phyloP scores from a whole-genome alignment of 2,888 invertebrate species.

The Shargacucullia verbasci region DNA sequence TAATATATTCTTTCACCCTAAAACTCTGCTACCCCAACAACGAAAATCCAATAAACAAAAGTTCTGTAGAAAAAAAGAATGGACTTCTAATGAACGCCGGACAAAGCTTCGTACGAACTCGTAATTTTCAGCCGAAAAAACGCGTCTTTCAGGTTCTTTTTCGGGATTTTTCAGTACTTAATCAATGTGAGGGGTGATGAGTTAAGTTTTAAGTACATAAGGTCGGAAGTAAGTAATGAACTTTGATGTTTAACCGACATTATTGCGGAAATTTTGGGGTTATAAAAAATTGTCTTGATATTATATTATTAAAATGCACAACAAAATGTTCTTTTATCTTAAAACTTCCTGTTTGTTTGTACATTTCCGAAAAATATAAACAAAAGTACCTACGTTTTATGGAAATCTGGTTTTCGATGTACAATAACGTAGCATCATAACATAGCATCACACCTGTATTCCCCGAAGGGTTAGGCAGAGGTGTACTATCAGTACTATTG shows the following conservation, averaged over 20 bases:
- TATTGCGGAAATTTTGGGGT: not conserved
- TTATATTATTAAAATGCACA: no score
- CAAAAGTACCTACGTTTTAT: no score
- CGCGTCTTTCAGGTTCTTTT: conserved; percentile 13
- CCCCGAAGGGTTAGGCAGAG: no score
- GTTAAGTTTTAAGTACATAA: conserved; percentile 31
- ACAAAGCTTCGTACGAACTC: conserved; percentile 37
- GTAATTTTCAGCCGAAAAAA: conserved; percentile 51
- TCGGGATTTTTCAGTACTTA: conserved; percentile 43
- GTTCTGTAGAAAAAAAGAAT: conserved; percentile 27
- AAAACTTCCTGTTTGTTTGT: no score
- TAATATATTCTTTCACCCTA: no score
- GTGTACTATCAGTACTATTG: no score
- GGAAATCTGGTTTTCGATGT: no score
- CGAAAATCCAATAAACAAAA: conserved; percentile 42
- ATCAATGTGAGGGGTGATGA: conserved; percentile 30
- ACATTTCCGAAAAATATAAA: no score
- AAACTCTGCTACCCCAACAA: conserved; percentile 6
- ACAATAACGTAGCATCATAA: no score
- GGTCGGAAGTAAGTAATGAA: conserved; percentile 1
- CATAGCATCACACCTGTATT: no score
- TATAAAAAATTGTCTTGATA: no score
- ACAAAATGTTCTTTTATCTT: no score
- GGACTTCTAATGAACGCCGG: conserved; percentile 28
- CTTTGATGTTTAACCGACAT: not conserved